Evolutionary conservation across 37 sponge, comb jelly and placozoan genomes (phyloP), one percentile per base, ranked within the genome.

Genomic region (Agelas oroides): DNA sequence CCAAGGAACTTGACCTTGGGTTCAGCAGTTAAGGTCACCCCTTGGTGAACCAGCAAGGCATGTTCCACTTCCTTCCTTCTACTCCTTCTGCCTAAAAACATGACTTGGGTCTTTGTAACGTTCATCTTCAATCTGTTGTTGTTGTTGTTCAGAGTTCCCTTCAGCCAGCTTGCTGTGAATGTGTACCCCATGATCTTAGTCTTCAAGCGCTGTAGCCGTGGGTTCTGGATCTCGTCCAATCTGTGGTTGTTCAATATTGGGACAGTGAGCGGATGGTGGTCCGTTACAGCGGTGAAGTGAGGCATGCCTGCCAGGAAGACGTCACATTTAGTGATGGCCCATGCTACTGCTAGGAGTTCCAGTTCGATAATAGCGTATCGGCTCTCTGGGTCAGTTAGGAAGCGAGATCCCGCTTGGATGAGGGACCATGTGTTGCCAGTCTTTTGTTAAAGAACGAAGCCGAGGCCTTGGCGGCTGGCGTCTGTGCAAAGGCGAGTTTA

Each of bases 211-310:
- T 87, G 88, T 16, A 87, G 81, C 2, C 81, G 75, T 20, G 76
- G 88, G 40, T 87, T 87, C 35, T 87, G 76, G 14, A 87, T 87
- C 64, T 87, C 80, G 58, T 80, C 88, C 24, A 87, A 21, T 1
- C 75, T 41, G n/a, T 80, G 77, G 27, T 15, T 64, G 71, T 82
- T 89, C 73, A 89, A 84, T 33, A 89, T 83, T 13, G 81, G 78
- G 65, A 72, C n/a, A n/a, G n/a, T 28, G 12, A 87, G 75, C 0
- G 88, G 83, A 58, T 76, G 52, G n/a, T n/a, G n/a, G 73, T 89
- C 79, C 1, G 82, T 88, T 16, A 86, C 17, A 53, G 78, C 87
- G 0, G 30, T 61, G 63, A 86, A 86, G 61, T 85, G 77, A 37
- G 52, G 76, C 2, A 70, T 2, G 2, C 80, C 87, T n/a, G n/a